Percentiles rank a stretch among this genome's conserved stretches.
Conservation (phyloP, 1,140 invertebrate genomes). For the Phymastichus coffea region DNA sequence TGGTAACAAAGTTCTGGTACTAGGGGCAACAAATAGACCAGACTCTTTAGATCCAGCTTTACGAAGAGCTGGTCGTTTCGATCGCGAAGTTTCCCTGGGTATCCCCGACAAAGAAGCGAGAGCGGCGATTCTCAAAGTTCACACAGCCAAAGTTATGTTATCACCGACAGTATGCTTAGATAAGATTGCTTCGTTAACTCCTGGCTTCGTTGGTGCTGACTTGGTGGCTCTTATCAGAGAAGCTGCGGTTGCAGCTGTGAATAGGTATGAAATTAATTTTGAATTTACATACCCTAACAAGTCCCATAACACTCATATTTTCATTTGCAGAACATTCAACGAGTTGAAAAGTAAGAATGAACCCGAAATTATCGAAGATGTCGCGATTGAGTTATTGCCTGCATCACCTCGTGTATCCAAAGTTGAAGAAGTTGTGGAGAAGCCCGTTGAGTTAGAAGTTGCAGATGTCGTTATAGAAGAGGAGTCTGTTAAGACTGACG, state of each 20-base stretch:
- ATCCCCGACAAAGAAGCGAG: conserved; percentile 87
- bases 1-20: conserved; percentile 76
- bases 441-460: too few relatives aligned
- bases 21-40: conserved; percentile 93
- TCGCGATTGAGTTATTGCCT: too few relatives aligned
- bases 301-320: background rate
- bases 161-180: conserved; percentile 69
- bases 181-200: conserved; percentile 78
- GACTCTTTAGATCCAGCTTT: conserved; percentile 92
- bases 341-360: conserved; percentile 28
- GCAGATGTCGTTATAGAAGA: conserved; percentile 26
- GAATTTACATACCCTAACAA: background rate
- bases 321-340: conserved; percentile 30
- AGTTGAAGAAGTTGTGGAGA: conserved; percentile 5
- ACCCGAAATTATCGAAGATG: background rate
- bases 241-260: conserved; percentile 83
- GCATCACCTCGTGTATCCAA: conserved; percentile 29
- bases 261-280: conserved; percentile 54
- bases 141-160: conserved; percentile 69
- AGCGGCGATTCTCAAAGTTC: conserved; percentile 72
- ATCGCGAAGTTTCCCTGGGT: conserved; percentile 90
- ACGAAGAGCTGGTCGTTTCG: conserved; percentile 86
- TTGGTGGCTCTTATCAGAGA: conserved; percentile 82
- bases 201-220: conserved; percentile 97
- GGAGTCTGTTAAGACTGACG: background rate